Base-by-base conservation (phyloP, 2,797 vertebrate genomes). In the Acomys russatus region DNA sequence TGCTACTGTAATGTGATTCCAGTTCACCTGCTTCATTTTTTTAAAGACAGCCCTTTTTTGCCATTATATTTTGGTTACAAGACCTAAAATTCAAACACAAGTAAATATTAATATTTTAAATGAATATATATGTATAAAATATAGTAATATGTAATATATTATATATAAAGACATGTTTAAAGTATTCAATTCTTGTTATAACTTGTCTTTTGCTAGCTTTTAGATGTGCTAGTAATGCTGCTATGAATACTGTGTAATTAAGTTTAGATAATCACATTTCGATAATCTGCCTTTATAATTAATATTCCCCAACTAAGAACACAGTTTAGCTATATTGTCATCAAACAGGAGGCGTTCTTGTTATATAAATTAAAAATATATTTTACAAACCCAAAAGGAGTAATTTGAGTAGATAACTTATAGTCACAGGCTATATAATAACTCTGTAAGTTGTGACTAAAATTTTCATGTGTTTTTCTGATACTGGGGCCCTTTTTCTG, bases 371-470 rank as follows among this genome's bases (percentile, higher is more conserved):
- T 82, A 17, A 89, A 94, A 59, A 59, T 59, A 17, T 59, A 17
- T 59, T 59, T 59, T 18, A 59, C 3, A 59, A 59, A 44, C 44
- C 4, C 44, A 44, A 56, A 85, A 44, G n/a, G 68, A 94, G 2
- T 82, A 35, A 86, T 70, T 92, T 94, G 23, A 71, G 59, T 70
- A 68, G 68, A 74, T 84, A 80, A 56, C n/a, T 61, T 51, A 44
- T 44, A 82, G 18, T 66, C 83, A 73, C 0, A 66, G 44, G 5
- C 23, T 70, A n/a, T n/a, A 90, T 80, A 83, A 87, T 51, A 35
- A 91, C 59, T 87, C 3, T 51, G 2, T 9, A 83, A 66, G 7
- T 84, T 83, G 63, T 77, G 30, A 51, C 35, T 85, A 51, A 61
- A 73, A 66, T 78, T 82, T 54, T 23, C 22, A 68, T 2, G 3